Conservation (phyloP, 2,797 vertebrate genomes). For the Capromys pilorides region DNA sequence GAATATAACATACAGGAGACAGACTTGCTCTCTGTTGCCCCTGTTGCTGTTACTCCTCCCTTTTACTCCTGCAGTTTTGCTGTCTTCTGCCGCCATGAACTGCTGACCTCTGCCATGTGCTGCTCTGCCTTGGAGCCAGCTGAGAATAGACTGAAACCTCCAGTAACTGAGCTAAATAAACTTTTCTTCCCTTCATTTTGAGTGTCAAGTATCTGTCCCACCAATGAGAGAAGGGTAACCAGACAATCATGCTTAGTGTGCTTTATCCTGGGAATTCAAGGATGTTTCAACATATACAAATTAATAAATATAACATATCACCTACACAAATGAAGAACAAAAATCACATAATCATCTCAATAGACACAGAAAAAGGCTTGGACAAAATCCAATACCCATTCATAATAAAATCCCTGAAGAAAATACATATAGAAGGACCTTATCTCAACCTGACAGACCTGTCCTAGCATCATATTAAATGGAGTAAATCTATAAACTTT, state of each 20-base stretch:
- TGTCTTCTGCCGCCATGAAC: no score
- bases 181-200: no score
- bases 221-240: no score
- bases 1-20: no score
- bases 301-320: not conserved
- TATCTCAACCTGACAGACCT: not conserved
- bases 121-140: no score
- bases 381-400: not conserved
- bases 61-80: no score
- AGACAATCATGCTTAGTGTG: not conserved
- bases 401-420: not conserved
- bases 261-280: not conserved
- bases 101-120: no score
- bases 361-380: not conserved
- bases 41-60: no score
- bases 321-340: not conserved
- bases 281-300: not conserved
- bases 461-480: not conserved
- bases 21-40: no score
- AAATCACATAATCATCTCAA: not conserved
- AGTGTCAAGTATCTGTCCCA: no score
- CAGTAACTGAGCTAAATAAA: no score
- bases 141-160: no score
- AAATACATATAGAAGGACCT: not conserved
- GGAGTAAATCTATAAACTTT: not conserved